A percentile compares a stretch with the other conserved stretches of the same genome.
Conservation (phyloP, 2,113 vertebrate genomes). For the Cromileptes altivelis region DNA sequence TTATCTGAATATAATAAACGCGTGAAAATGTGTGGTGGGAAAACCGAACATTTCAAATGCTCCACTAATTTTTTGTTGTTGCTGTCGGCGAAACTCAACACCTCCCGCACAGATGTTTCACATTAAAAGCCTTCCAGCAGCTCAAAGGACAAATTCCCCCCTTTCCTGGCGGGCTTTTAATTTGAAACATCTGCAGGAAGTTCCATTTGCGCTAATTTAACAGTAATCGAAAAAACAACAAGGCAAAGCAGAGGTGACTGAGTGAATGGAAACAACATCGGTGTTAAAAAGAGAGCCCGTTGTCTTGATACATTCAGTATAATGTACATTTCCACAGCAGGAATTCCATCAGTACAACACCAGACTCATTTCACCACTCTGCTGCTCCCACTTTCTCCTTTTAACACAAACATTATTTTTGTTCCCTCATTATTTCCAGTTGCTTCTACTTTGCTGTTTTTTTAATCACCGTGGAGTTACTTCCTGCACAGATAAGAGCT, state of each 20-base stretch:
- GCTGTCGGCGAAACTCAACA: background rate
- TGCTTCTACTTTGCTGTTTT: background rate
- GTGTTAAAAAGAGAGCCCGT: background rate
- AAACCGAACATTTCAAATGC: conserved; percentile 8
- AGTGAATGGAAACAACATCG: background rate
- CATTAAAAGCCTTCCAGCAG: conserved; percentile 7
- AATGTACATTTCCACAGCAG: background rate
- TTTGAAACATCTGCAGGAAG: conserved; percentile 9
- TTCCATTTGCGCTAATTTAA: background rate
- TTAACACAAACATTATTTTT: background rate
- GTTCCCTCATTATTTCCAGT: background rate
- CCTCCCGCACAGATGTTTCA: conserved; percentile 1
- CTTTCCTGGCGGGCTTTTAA: background rate
- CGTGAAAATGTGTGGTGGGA: background rate
- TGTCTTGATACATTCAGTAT: background rate
- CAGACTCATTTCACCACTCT: background rate
- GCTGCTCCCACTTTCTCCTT: background rate
- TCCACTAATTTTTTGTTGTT: background rate
- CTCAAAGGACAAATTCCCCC: background rate
- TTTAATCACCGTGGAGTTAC: background rate
- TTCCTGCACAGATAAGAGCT: conserved; percentile 14
- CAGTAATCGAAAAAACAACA: background rate
- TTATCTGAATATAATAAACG: background rate
- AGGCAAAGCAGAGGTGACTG: background rate
- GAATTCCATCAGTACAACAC: background rate